These are phyloP conservation scores for Delichon dasypus DNA, from an alignment of 2,797 vertebrate genomes.

Conservation along the genomic window DNA sequence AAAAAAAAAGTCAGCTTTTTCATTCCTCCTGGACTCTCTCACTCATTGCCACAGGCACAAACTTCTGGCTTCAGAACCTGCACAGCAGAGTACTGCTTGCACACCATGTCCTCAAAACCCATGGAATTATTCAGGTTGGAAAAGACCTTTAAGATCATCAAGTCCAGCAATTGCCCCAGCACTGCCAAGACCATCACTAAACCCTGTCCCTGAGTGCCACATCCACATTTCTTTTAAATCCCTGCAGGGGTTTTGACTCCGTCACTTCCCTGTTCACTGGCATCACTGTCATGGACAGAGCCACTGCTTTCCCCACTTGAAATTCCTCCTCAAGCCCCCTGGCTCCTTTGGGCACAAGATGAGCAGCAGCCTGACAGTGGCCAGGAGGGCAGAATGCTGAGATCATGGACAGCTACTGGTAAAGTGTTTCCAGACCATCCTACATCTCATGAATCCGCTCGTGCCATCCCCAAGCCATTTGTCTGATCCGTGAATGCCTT, in stretches of 20 bases:
- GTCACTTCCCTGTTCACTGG: background rate
- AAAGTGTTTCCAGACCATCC: background rate
- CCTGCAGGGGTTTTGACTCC: background rate
- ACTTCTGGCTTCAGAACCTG: background rate
- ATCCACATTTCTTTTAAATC: accelerated
- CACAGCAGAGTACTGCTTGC: background rate
- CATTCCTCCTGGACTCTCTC: background rate
- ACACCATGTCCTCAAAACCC: background rate
- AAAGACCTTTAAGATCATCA: background rate
- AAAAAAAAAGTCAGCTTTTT: background rate
- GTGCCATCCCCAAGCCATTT: background rate
- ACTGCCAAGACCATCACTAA: background rate
- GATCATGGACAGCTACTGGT: background rate
- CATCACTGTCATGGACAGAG: background rate
- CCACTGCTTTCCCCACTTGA: background rate
- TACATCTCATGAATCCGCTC: background rate
- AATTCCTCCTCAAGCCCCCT: background rate
- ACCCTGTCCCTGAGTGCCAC: background rate
- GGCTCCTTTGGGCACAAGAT: background rate
- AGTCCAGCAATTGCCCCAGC: background rate
- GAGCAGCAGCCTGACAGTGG: background rate
- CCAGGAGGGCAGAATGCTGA: background rate
- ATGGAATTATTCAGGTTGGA: background rate
- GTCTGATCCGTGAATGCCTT: background rate
- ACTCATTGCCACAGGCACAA: background rate